Conservation (phyloP, 1,140 invertebrate species). For the Orussus abietinus region DNA sequence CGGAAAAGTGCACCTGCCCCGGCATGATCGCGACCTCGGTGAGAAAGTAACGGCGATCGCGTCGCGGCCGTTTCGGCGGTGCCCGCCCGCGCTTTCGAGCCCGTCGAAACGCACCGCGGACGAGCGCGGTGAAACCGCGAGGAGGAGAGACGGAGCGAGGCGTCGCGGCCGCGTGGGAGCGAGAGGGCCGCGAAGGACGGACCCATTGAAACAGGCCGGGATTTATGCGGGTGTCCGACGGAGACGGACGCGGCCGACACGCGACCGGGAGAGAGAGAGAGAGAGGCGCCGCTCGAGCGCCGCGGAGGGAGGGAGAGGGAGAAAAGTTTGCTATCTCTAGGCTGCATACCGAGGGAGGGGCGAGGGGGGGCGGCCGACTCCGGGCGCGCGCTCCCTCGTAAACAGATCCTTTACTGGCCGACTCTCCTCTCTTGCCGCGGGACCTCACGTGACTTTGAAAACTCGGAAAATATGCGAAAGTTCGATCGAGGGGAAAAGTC, state of each 20-base stretch:
- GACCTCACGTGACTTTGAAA: no score
- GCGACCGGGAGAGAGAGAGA: conserved; percentile 14
- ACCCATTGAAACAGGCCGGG: conserved; percentile 20
- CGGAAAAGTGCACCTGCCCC: no score
- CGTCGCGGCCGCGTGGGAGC: neutral
- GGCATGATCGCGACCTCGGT: no score
- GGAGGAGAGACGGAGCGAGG: conserved; percentile 2
- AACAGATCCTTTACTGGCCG: no score
- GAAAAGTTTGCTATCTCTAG: conserved; percentile 17
- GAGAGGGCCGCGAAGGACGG: conserved; percentile 21
- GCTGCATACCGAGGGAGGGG: conserved; percentile 11
- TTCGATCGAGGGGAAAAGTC: no score
- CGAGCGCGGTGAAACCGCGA: conserved; percentile 7
- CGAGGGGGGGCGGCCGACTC: neutral
- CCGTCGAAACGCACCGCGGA: conserved; percentile 6
- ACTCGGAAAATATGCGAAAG: no score
- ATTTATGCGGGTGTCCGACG: conserved; percentile 17
- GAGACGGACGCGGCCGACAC: conserved; percentile 13
- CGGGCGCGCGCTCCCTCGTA: no score
- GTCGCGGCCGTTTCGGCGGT: no score
- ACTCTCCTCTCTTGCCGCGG: no score
- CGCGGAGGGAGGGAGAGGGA: conserved; percentile 7
- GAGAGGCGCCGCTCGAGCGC: conserved; percentile 6
- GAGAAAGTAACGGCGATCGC: no score
- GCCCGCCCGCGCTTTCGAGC: no score